Percentiles rank a stretch among this genome's conserved stretches.
These are phyloP conservation scores for Setipinna tenuifilis DNA, from an alignment of 2,797 vertebrate genomes.

Conservation along the genomic window DNA sequence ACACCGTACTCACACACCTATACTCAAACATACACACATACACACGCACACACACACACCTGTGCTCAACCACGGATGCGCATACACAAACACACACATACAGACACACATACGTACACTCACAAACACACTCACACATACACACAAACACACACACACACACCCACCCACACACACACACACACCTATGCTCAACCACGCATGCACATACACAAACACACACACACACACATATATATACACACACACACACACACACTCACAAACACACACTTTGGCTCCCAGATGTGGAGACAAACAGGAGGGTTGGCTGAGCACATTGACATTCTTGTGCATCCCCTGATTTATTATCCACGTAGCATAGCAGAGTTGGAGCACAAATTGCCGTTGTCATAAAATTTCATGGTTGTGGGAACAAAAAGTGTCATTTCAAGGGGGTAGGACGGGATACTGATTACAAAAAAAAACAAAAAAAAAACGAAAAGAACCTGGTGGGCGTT, in stretches of 20 bases:
- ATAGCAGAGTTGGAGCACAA: slow-evolving; percentile 28
- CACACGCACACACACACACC: neutral
- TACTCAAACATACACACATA: neutral
- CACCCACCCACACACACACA: slow-evolving; percentile 37
- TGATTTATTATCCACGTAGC: slow-evolving; percentile 41
- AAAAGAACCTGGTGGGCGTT: no score
- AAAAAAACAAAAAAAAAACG: neutral
- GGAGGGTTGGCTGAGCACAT: slow-evolving; percentile 20
- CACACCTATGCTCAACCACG: neutral
- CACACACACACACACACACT: slow-evolving; percentile 20
- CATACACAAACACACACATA: slow-evolving; percentile 24
- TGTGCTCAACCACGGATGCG: neutral
- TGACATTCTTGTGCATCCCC: neutral
- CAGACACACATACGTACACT: neutral
- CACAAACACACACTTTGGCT: neutral
- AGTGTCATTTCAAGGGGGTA: slow-evolving; percentile 39
- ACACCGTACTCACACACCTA: slow-evolving; percentile 2
- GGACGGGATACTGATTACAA: neutral
- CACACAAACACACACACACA: slow-evolving; percentile 45
- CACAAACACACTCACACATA: neutral
- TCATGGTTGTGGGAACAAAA: slow-evolving; percentile 48
- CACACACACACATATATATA: neutral
- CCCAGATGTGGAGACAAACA: neutral
- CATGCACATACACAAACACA: slow-evolving; percentile 23
- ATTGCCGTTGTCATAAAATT: slow-evolving; percentile 50